A percentile compares a stretch with the other conserved stretches of the same genome.
phyloP scores from a whole-genome alignment of 2,888 invertebrate species.

The Schizaphis graminum region DNA sequence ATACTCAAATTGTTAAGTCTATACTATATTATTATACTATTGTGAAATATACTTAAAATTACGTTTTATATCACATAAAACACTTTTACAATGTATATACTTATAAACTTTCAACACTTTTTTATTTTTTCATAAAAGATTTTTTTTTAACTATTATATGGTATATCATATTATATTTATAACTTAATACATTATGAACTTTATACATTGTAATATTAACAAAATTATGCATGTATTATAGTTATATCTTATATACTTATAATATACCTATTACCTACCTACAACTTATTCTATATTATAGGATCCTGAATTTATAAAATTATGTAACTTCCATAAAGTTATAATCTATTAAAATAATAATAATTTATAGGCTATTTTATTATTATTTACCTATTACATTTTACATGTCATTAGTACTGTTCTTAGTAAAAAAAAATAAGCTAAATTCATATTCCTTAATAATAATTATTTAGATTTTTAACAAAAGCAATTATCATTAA shows the following conservation, averaged over 20 bases:
- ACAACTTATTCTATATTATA: background rate
- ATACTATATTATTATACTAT: background rate
- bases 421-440: background rate
- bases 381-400: too few species aligned
- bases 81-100: background rate
- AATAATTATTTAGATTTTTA: too few species aligned
- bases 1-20: background rate
- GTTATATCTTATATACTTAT: background rate
- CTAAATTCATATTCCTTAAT: background rate
- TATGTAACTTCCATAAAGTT: background rate
- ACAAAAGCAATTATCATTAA: too few species aligned
- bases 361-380: too few species aligned
- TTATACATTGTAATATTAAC: background rate
- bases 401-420: background rate
- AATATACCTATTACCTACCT: background rate
- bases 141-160: background rate
- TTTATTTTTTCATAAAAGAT: background rate
- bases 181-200: background rate
- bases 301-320: background rate
- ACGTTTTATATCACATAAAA: background rate
- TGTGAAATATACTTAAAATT: background rate
- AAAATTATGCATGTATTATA: background rate
- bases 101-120: background rate
- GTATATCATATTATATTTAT: background rate
- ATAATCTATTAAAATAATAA: background rate